A percentile compares a stretch with the other conserved stretches of the same genome.
These are phyloP conservation scores for Drosophila sucinea DNA, from an alignment of 1,140 invertebrate species.

Conservation along the genomic window DNA sequence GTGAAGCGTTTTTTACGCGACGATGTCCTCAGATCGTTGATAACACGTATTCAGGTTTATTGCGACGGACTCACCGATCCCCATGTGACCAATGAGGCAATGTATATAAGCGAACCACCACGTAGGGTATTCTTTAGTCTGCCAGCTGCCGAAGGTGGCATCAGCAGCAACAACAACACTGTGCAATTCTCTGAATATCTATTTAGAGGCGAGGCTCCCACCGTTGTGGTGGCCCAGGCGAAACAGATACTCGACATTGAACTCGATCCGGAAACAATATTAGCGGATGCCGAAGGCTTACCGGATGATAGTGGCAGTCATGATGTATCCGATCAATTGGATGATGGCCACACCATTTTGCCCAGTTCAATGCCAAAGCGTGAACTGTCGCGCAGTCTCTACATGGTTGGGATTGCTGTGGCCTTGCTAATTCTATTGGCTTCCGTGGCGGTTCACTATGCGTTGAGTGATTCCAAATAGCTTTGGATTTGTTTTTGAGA, in stretches of 20 bases:
- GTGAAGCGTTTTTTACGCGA: constrained; percentile 74
- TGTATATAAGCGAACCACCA: constrained; percentile 77
- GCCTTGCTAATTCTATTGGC: constrained; percentile 67
- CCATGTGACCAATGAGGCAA: constrained; percentile 60
- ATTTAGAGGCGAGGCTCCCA: constrained; percentile 77
- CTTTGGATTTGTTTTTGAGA: constrained; percentile 9
- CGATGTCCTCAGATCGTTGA: constrained; percentile 76
- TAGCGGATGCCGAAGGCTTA: constrained; percentile 64
- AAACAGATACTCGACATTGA: constrained; percentile 79
- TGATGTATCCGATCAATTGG: constrained; percentile 17
- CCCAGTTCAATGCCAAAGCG: constrained; percentile 67
- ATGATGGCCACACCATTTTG: constrained; percentile 29
- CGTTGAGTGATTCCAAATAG: constrained; percentile 44
- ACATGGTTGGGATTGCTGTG: constrained; percentile 74
- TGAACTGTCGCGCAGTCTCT: constrained; percentile 70
- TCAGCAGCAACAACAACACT: not conserved
- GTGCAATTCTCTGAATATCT: constrained; percentile 81
- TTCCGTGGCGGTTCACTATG: constrained; percentile 67
- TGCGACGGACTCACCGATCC: constrained; percentile 79
- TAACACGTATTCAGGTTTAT: constrained; percentile 79
- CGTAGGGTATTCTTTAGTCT: constrained; percentile 74
- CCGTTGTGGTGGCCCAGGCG: constrained; percentile 72
- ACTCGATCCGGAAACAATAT: constrained; percentile 63
- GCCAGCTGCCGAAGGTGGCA: constrained; percentile 40
- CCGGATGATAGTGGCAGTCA: constrained; percentile 57